A percentile compares a stretch with the other conserved stretches of the same genome.
phyloP scores from a whole-genome alignment of 2,797 vertebrate species.

The Sphaeramia orbicularis region DNA sequence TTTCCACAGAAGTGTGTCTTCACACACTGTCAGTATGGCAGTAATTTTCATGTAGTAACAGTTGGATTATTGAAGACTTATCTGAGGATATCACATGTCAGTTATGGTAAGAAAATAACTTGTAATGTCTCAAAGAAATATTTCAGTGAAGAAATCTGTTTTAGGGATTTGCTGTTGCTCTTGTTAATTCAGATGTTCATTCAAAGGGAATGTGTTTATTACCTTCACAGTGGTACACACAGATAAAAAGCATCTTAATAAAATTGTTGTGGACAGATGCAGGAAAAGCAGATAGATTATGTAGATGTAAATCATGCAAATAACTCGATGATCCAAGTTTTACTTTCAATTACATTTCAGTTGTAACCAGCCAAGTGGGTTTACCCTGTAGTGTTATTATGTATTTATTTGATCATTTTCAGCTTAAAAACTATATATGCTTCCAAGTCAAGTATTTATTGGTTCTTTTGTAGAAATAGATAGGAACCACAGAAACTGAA shows the following conservation, averaged over 20 bases:
- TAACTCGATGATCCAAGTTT: conserved; percentile 4
- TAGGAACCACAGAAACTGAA: too few species aligned
- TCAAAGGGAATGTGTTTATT: conserved; percentile 8
- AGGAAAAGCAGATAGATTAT: conserved; percentile 3
- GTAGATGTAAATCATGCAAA: conserved; percentile 10
- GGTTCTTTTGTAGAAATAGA: too few species aligned
- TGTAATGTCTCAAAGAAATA: not conserved
- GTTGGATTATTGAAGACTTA: conserved; percentile 17
- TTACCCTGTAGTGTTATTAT: too few species aligned
- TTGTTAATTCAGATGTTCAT: conserved; percentile 4
- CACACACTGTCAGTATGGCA: not conserved
- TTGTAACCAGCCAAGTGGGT: not conserved
- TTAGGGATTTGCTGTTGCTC: not conserved
- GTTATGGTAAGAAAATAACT: conserved; percentile 50
- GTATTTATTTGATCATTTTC: too few species aligned
- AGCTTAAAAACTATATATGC: too few species aligned
- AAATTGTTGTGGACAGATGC: not conserved
- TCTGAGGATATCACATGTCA: not conserved
- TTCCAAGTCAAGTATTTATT: too few species aligned
- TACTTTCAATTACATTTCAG: conserved; percentile 3
- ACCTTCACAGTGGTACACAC: not conserved
- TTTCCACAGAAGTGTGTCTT: conserved; percentile 27
- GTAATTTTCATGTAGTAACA: not conserved
- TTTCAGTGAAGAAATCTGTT: too few species aligned
- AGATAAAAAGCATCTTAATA: not conserved